Evolutionary conservation across 1,140 invertebrate genomes (phyloP).

Genomic region (Ladona fulva): DNA sequence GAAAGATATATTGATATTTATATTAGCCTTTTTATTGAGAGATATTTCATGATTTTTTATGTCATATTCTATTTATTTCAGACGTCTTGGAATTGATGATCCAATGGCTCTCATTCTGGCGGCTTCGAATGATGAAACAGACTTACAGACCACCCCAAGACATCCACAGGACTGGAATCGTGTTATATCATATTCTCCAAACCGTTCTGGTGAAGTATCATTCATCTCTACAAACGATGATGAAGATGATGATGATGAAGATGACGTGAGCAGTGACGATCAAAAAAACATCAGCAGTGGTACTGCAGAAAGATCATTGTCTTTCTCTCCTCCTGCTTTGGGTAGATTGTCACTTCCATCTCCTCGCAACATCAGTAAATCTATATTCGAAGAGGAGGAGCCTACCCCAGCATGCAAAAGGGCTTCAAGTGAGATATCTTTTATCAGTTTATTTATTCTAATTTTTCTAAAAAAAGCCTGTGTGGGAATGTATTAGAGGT

Average conservation of each 20-base stretch:
- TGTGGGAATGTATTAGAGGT: too few relatives aligned
- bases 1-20: too few relatives aligned
- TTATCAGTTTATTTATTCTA: too few relatives aligned
- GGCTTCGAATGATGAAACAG: constrained; percentile 30
- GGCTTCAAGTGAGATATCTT: too few relatives aligned
- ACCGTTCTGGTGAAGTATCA: not conserved
- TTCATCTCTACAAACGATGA: not conserved
- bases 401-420: too few relatives aligned
- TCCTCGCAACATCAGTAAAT: not conserved
- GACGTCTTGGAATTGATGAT: constrained; percentile 60
- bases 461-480: too few relatives aligned
- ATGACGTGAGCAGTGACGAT: not conserved
- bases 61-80: not conserved
- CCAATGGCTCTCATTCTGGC: constrained; percentile 46
- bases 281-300: not conserved
- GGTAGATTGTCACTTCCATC: not conserved
- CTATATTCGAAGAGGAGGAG: not conserved
- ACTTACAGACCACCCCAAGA: constrained; percentile 21
- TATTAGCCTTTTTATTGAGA: too few relatives aligned
- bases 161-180: too few relatives aligned
- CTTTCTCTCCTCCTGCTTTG: not conserved
- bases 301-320: not conserved
- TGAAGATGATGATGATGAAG: not conserved
- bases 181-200: not conserved
- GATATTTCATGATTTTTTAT: not conserved